These are phyloP conservation scores for Procapra przewalskii DNA, from an alignment of 2,113 vertebrate genomes.

Conservation along the genomic window DNA sequence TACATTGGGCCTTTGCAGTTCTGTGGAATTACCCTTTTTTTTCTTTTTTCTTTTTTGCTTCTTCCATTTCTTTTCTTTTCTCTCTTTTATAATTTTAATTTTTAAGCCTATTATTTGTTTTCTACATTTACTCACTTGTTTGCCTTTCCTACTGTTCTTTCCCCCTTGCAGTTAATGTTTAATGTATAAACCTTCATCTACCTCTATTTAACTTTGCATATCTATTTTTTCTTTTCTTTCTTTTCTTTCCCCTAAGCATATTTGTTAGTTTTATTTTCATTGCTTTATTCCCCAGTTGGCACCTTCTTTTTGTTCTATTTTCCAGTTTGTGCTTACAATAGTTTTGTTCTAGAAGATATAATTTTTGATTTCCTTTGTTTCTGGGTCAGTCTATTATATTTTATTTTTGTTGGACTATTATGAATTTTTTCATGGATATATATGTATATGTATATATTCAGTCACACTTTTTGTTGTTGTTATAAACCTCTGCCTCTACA, in stretches of 20 bases:
- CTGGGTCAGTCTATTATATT: neutral
- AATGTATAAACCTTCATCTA: neutral
- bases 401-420: neutral
- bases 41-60: accelerated
- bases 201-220: neutral
- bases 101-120: neutral
- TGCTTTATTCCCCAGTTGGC: neutral
- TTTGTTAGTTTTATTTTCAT: neutral
- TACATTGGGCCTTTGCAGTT: neutral
- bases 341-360: neutral
- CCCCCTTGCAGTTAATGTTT: neutral
- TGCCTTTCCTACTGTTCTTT: neutral
- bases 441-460: neutral
- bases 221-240: neutral
- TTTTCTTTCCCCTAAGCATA: neutral
- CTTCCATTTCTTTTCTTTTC: neutral
- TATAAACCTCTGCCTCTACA: neutral
- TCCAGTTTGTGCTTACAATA: neutral
- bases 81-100: neutral
- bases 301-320: neutral
- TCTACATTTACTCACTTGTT: neutral
- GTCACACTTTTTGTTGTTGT: neutral
- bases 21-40: neutral
- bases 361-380: neutral
- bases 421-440: neutral